Evolutionary conservation across 23 tunicate species (phyloP), one percentile per base, ranked within the genome.

Genomic region (Trididemnum clinides): DNA sequence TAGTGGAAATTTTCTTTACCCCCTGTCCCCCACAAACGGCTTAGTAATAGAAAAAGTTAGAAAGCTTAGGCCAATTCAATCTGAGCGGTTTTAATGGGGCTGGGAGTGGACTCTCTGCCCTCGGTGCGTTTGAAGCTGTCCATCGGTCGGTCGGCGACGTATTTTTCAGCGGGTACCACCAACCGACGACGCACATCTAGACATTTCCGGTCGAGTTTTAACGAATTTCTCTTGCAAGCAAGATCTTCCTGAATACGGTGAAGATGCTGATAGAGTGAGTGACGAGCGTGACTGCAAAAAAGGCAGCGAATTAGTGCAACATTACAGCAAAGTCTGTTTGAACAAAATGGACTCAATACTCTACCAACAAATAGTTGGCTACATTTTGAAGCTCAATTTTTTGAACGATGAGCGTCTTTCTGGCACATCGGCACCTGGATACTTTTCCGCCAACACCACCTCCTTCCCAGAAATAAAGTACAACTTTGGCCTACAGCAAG

Each of bases 141-240:
- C 5, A 36, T 39, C 0, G 99, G 92, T 19, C 80, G 90, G 21
- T 82, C 69, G 19, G 92, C 92, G n/a, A 88, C 95, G 58, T 89
- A 91, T 29, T 91, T 85, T 54, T 88, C 96, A 31, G 96, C 90
- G 0, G 99, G 99, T 0, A 96, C 96, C 12, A 88, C 90, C 39
- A 96, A 64, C 50, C 86, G 85, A 19, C 95, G 87, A 21, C 99
- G 57, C 28, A 96, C 88, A 62, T 96, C 99, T 5, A 96, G 66
- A 64, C 99, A 96, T 72, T 83, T 39, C 58, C 82, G 49, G 74
- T 96, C 99, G 36, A 96, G 80, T 54, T 79, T 84, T 28, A 96
- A 73, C 38, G 95, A 88, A 33, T 91, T 87, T 51, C 92, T 73
- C 81, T 96, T 96, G 89, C 92, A 88, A 7, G 90, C 99, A 51